Percentiles rank a stretch among this genome's conserved stretches.
Conservation (phyloP, 2,888 invertebrate genomes). For the Gibbula magus region DNA sequence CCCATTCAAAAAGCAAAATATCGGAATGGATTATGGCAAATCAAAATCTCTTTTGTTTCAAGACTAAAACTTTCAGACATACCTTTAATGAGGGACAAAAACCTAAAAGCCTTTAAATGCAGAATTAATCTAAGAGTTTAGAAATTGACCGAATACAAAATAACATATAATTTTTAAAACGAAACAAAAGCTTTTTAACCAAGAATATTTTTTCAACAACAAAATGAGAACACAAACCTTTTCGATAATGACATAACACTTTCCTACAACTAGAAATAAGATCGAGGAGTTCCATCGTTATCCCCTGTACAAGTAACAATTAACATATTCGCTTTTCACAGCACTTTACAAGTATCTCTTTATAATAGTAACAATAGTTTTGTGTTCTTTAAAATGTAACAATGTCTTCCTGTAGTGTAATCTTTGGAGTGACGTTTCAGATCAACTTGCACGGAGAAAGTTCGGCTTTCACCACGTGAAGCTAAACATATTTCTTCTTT, state of each 20-base stretch:
- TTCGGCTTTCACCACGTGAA: background rate
- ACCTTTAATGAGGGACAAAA: no score
- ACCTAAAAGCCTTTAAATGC: no score
- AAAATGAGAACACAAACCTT: background rate
- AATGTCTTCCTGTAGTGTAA: background rate
- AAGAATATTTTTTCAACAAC: background rate
- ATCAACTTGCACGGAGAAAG: conserved; percentile 1
- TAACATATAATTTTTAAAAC: no score
- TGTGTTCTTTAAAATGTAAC: background rate
- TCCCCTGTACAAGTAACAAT: background rate
- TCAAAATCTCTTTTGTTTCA: no score
- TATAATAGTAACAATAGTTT: background rate
- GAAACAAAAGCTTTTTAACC: background rate
- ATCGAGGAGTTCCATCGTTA: background rate
- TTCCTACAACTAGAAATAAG: background rate
- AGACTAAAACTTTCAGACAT: no score
- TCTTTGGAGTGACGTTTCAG: background rate
- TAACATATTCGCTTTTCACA: background rate
- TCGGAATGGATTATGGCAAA: no score
- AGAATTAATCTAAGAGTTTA: no score
- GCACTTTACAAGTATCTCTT: background rate
- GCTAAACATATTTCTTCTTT: background rate
- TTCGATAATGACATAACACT: background rate
- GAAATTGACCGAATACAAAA: no score
- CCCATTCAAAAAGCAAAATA: no score